Evolutionary conservation across 2,113 vertebrate genomes (phyloP), one percentile per base, ranked within the genome.

Genomic region (Rhinolophus ferrumequinum): DNA sequence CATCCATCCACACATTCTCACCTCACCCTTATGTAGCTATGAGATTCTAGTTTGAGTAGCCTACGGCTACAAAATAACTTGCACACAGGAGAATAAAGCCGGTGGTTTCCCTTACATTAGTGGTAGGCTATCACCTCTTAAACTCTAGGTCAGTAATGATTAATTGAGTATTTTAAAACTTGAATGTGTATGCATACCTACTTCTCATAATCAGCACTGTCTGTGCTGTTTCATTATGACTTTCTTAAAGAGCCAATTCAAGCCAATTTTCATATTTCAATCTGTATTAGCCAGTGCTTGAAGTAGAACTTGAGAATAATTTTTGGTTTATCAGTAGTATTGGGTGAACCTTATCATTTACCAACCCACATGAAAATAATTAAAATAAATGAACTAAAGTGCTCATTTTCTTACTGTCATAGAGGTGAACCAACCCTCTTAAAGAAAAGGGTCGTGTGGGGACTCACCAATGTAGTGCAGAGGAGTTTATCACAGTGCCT

Each of bases 351-450:
- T 93, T 73, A 85, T 66, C 54, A 87, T 90, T 84, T 67, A 8
- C 76, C 69, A 88, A 18, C 66, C n/a, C 18, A 96, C 72, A 30
- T 83, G 70, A 85, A 90, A 88, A 84, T 90, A 70, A 80, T 85
- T 88, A 81, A 91, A 81, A n/a, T 52, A n/a, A 93, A 15, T 28
- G 10, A 84, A 77, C 33, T 79, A 58, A 69, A 94, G 7, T 44
- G 28, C 47, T 84, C 9, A 10, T 70, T 77, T 96, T 92, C 58
- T 82, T 82, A 66, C 69, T 87, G 24, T 16, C 28, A 19, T 41
- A 77, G 60, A 77, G 21, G 47, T 88, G 64, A 83, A 69, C 6
- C 1, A 1, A 89, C 16, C 1, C 0, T 62, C 16, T 76, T 66
- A 26, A 69, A 89, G n/a, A 66, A 83, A 41, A 73, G 64, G 5